Evolutionary conservation across 2,888 invertebrate genomes (phyloP).

Genomic region (Acleris literana): DNA sequence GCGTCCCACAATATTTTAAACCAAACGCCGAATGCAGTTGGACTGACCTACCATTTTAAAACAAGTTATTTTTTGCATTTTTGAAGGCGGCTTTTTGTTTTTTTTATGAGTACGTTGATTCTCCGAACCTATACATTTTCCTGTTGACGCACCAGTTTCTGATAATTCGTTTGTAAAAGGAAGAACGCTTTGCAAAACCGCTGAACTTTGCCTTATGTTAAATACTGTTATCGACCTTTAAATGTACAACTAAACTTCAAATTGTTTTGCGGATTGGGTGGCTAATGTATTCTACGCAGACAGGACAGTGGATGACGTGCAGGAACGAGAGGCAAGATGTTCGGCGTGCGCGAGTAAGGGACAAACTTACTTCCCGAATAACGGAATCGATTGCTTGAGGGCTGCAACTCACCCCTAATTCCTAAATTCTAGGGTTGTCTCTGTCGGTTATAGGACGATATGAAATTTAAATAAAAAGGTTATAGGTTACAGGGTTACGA

Average conservation of each 20-base stretch:
- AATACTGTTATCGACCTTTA: not conserved
- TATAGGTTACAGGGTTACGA: not conserved
- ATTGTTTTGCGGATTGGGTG: constrained; percentile 17
- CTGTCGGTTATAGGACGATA: constrained; percentile 41
- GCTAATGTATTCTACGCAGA: constrained; percentile 66
- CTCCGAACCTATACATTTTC: constrained; percentile 11
- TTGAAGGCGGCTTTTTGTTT: no score
- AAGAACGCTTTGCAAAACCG: not conserved
- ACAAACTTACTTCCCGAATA: constrained; percentile 65
- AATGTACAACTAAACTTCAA: not conserved
- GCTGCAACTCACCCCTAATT: constrained; percentile 67
- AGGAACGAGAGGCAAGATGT: constrained; percentile 47
- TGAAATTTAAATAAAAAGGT: constrained; percentile 33
- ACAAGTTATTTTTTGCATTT: no score
- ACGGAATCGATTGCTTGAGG: constrained; percentile 72
- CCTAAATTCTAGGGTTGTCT: constrained; percentile 62
- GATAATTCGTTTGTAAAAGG: constrained; percentile 7
- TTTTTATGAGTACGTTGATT: not conserved
- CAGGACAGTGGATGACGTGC: constrained; percentile 44
- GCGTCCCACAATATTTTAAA: no score
- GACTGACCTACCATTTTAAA: no score
- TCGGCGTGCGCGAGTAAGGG: constrained; percentile 54
- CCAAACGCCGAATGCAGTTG: no score
- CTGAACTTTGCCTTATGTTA: not conserved
- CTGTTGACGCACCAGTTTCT: constrained; percentile 20